Percentiles rank a stretch among this genome's conserved stretches.
Evolutionary conservation across 2,797 vertebrate genomes (phyloP).

Genomic region (Podarcis lilfordi): DNA sequence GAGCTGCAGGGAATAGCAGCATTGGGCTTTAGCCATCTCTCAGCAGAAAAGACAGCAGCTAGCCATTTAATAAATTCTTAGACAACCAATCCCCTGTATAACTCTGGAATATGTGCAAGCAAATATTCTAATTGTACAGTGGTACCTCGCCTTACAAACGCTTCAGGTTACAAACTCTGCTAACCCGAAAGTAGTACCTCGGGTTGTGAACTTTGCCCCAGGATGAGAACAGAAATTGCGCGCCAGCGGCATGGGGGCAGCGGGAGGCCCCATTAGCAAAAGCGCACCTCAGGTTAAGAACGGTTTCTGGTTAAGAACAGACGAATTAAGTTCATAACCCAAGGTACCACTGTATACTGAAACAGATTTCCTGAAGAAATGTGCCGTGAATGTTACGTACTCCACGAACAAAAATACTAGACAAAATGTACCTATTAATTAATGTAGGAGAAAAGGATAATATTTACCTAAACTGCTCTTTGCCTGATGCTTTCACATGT

Average conservation of each 20-base stretch:
- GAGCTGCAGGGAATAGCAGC: no score
- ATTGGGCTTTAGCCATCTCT: not conserved
- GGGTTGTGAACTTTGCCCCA: no score
- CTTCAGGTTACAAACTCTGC: no score
- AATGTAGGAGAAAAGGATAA: not conserved
- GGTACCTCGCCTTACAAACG: no score
- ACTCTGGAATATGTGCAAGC: not conserved
- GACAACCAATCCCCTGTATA: not conserved
- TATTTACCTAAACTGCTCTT: conserved; percentile 14
- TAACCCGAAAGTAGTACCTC: no score
- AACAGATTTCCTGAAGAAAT: not conserved
- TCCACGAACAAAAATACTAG: not conserved
- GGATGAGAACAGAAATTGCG: no score
- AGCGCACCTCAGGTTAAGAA: no score
- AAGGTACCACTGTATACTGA: not conserved
- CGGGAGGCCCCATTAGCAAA: no score
- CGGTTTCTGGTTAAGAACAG: no score
- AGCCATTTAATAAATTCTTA: not conserved
- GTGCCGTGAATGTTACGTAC: not conserved
- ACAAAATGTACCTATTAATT: not conserved
- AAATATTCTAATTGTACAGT: not conserved
- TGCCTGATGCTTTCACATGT: not conserved
- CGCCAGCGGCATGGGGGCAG: no score
- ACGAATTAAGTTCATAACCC: no score
- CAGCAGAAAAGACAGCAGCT: not conserved